These are phyloP conservation scores for Monopterus albus DNA, from an alignment of 2,113 vertebrate species.

Conservation along the genomic window DNA sequence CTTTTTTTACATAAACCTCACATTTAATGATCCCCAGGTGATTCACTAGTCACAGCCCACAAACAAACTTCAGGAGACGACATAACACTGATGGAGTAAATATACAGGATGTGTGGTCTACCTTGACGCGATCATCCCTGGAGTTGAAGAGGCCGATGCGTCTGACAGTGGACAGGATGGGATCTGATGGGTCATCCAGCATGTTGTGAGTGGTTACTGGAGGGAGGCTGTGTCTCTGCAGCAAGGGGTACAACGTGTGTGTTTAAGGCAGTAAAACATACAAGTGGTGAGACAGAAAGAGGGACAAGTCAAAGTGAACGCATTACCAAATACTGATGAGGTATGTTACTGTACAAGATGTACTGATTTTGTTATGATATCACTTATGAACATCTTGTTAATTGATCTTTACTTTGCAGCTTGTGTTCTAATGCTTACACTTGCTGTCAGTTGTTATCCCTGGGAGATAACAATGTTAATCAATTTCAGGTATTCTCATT, in stretches of 20 bases:
- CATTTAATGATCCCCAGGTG: too few species aligned
- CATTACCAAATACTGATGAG: background rate
- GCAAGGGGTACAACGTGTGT: background rate
- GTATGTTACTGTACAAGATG: too few species aligned
- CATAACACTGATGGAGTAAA: too few species aligned
- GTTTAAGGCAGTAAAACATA: background rate
- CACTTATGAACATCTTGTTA: background rate
- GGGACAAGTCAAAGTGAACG: background rate
- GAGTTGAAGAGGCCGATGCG: constrained; percentile 94
- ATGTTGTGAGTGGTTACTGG: constrained; percentile 99
- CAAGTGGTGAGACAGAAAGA: background rate
- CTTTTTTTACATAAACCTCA: too few species aligned
- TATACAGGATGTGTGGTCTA: constrained; percentile 61
- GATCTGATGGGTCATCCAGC: constrained; percentile 90
- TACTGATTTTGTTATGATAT: background rate
- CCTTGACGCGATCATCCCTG: constrained; percentile 93
- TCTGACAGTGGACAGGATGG: constrained; percentile 92
- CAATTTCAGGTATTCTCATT: background rate
- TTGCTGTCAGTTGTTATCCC: background rate
- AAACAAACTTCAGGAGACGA: too few species aligned
- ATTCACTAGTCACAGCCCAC: too few species aligned
- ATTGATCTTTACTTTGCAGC: background rate
- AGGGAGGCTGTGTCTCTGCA: constrained; percentile 91
- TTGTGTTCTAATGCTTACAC: background rate
- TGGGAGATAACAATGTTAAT: background rate